Evolutionary conservation across 2,888 invertebrate species (phyloP), one percentile per base, ranked within the genome.

Genomic region (Papilio elwesi): DNA sequence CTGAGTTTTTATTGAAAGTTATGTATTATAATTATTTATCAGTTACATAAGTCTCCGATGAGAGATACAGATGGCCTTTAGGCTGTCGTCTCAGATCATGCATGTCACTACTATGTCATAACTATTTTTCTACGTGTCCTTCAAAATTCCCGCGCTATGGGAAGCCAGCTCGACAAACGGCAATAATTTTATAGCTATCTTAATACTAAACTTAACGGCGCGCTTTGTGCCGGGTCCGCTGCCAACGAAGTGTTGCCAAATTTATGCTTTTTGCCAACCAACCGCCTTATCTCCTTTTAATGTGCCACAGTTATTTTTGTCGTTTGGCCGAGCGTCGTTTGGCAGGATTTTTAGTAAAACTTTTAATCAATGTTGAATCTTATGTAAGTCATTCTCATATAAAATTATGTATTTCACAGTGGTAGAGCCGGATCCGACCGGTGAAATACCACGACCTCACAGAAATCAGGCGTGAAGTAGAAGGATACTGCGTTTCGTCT

Each of bases 191-290:
- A 73, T 73, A 69, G 70, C 62, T 70, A 70, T 74, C 70, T 74
- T 70, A 74, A 74, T 70, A 51, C 65, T 69, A 69, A 73, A 73
- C 69, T 73, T 73, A 73, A 59, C 76, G 74, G 76, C 77, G 78
- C 81, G 80, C 84, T 84, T 82, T 85, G 83, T 85, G 82, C 79
- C 79, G 79, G 81, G 26, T 57, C 49, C 52, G 69, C 51, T 69
- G 73, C 73, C 73, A 78, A 74, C 78, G 73, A 72, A 74, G 83
- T 85, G 85, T 84, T 83, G 84, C 83, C 82, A 87, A 91, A 89
- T 90, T 91, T 90, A 91, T 89, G 89, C 87, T 91, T 91, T 91
- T 90, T 88, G 87, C 87, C 82, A 86, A 85, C 87, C 80, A 76
- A 76, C 76, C 77, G 77, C 82, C 82, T 87, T 91, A 91, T 91